phyloP scores from a whole-genome alignment of 2,888 invertebrate species.

The Drosophila vallismaia region DNA sequence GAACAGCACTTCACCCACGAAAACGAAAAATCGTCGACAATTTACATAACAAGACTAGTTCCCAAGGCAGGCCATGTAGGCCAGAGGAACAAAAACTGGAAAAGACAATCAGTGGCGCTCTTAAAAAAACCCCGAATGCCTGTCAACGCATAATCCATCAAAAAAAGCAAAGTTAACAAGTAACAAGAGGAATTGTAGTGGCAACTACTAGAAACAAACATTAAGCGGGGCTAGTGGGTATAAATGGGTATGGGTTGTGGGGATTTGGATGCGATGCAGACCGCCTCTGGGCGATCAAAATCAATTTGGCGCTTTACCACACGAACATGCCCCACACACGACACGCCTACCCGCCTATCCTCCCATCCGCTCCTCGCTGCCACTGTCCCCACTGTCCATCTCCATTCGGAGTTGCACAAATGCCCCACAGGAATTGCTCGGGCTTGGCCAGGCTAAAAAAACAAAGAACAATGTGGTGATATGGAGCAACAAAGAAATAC shows the following conservation, averaged over 20 bases:
- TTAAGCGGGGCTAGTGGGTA: constrained; percentile 10
- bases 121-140: constrained; percentile 55
- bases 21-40: constrained; percentile 43
- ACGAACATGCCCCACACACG: constrained; percentile 68
- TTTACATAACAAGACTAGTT: constrained; percentile 77
- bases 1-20: constrained; percentile 68
- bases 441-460: constrained; percentile 22
- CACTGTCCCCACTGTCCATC: constrained; percentile 25
- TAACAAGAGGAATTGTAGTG: constrained; percentile 27
- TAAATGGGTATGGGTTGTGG: not conserved
- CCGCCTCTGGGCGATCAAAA: constrained; percentile 76
- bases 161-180: constrained; percentile 49
- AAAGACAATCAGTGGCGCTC: constrained; percentile 73
- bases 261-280: not conserved
- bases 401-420: constrained; percentile 41
- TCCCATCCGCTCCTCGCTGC: constrained; percentile 11
- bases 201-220: constrained; percentile 54
- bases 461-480: constrained; percentile 6
- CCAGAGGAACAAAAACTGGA: constrained; percentile 9
- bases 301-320: constrained; percentile 80
- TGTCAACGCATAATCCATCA: constrained; percentile 83
- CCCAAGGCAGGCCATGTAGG: constrained; percentile 61
- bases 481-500: constrained; percentile 16
- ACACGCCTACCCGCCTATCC: constrained; percentile 63
- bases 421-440: constrained; percentile 67